Percentiles rank a stretch among this genome's conserved stretches.
phyloP scores from a whole-genome alignment of 1,140 invertebrate genomes.

The Homalodisca vitripennis region DNA sequence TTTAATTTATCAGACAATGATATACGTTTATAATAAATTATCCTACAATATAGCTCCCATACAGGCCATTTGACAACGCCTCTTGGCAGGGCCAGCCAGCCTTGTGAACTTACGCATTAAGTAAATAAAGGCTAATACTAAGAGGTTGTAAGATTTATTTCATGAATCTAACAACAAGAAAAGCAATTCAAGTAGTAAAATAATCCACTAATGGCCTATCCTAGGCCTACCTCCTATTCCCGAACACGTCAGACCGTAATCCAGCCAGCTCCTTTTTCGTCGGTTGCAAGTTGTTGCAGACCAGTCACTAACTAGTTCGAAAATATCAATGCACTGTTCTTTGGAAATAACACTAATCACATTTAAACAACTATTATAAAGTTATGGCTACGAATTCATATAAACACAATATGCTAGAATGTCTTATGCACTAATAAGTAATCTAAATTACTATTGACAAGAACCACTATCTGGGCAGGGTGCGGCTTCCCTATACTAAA shows the following conservation, averaged over 20 bases:
- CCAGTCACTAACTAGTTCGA: slow-evolving; percentile 29
- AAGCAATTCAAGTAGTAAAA: neutral
- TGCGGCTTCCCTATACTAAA: slow-evolving; percentile 43
- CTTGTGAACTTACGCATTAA: neutral
- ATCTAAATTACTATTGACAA: slow-evolving; percentile 34
- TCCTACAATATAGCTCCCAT: too few species aligned
- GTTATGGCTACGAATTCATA: slow-evolving; percentile 38
- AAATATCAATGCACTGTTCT: slow-evolving; percentile 16
- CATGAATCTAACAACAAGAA: neutral
- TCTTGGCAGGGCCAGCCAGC: neutral
- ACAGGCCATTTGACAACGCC: neutral
- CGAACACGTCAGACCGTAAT: slow-evolving; percentile 34
- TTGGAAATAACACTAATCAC: slow-evolving; percentile 36
- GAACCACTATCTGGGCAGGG: slow-evolving; percentile 37
- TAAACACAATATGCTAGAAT: slow-evolving; percentile 35
- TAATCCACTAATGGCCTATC: neutral
- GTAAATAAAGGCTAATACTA: neutral
- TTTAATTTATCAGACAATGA: too few species aligned
- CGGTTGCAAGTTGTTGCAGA: slow-evolving; percentile 35
- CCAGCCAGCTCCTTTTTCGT: slow-evolving; percentile 38
- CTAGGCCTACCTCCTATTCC: slow-evolving; percentile 32
- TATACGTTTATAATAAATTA: too few species aligned
- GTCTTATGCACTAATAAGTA: slow-evolving; percentile 32
- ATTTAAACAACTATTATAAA: slow-evolving; percentile 36
- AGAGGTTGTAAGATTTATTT: neutral